phyloP scores from a whole-genome alignment of 2,888 invertebrate species.

The Thyatira batis region DNA sequence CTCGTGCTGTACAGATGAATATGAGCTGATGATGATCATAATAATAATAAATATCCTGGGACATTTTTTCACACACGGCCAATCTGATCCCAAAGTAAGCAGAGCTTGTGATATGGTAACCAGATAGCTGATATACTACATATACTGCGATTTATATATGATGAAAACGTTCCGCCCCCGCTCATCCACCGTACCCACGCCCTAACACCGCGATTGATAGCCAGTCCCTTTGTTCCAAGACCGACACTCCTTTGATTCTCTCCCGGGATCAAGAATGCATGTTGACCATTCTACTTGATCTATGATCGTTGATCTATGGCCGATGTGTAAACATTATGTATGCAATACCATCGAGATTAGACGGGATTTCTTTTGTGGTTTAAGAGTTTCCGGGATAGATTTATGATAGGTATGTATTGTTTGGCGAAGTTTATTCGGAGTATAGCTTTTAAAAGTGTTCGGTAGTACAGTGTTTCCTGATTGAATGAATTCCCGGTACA shows the following conservation, averaged over 20 bases:
- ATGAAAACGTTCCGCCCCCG: too few species aligned
- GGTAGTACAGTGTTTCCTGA: neutral
- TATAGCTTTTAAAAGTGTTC: neutral
- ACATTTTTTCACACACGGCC: too few species aligned
- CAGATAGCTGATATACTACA: too few species aligned
- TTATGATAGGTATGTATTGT: neutral
- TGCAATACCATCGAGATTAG: conserved; percentile 7
- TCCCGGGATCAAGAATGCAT: conserved; percentile 16
- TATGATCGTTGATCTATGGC: conserved; percentile 18
- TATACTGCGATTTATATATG: too few species aligned
- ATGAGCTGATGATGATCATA: too few species aligned
- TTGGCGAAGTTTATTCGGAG: neutral
- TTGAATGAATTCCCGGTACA: too few species aligned
- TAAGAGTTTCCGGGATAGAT: neutral
- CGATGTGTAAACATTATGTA: conserved; percentile 25
- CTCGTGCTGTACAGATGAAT: too few species aligned
- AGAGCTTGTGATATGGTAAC: too few species aligned
- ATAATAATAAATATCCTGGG: too few species aligned
- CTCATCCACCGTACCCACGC: conserved; percentile 1
- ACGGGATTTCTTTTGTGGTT: conserved; percentile 1
- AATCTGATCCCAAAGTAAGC: too few species aligned
- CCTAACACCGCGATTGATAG: conserved; percentile 8
- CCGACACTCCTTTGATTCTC: conserved; percentile 41
- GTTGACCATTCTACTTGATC: conserved; percentile 34
- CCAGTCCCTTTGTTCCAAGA: conserved; percentile 41